Evolutionary conservation across 2,113 vertebrate species (phyloP), one percentile per base, ranked within the genome.

Genomic region (Platichthys stellatus): DNA sequence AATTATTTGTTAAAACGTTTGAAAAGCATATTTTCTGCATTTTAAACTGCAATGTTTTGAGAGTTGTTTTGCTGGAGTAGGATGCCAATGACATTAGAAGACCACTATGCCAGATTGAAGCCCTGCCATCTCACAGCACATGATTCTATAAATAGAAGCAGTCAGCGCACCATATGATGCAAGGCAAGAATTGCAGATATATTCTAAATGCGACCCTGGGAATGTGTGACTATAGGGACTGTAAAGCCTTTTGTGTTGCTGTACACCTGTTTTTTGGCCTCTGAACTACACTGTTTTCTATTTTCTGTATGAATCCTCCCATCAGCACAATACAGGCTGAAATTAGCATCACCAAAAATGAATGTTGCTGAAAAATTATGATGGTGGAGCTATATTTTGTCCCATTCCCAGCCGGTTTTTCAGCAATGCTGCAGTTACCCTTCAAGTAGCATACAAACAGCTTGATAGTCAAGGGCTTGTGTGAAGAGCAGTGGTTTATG

Each of bases 401-500:
- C 23, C 51, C 8, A 5, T 53, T 63, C 15, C 59, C 26, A 5
- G 31, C 73, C 72, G 66, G 71, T 73, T 74, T 69, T 83, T 40
- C 63, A 7, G 43, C 66, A 69, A 74, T 63, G 68, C 67, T 62
- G 81, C 63, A 56, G 38, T 86, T 74, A 31, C 31, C 31, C 31
- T 31, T 7, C 75, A 71, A 1, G 21, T 10, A 43, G 40, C 56
- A 35, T n/a, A 51, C 59, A 76, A 72, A 69, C 77, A 74, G 61
- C 63, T 66, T 3, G 21, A 77, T 31, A 68, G 74, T 62, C 70
- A 76, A 91, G 90, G 82, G 92, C 89, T 91, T 26, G 74, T 68
- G 87, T 92, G 92, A 94, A 95, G 83, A 83, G 75, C 71, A 56
- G 28, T 81, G 80, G 24, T 86, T 90, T 87, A 84, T 88, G 79